A percentile compares a stretch with the other conserved stretches of the same genome.
Evolutionary conservation across 2,888 invertebrate genomes (phyloP).

Genomic region (Heteromyza rotundicornis): DNA sequence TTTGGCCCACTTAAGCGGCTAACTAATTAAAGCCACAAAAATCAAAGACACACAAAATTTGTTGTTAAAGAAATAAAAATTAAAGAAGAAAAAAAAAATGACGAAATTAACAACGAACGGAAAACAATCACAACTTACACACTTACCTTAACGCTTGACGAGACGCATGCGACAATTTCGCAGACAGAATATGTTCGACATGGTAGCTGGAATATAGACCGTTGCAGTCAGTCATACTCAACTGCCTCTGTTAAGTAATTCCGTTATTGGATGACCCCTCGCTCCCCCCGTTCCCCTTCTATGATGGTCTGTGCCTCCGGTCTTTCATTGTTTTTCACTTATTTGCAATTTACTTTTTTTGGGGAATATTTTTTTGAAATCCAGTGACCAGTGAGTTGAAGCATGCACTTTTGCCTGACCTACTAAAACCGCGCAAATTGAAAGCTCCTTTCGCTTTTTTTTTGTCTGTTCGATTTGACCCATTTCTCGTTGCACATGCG

Average conservation of each 20-base stretch:
- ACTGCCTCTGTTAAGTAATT: neutral
- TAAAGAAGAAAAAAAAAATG: neutral
- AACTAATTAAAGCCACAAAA: conserved; percentile 1
- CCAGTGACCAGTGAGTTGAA: too few species aligned
- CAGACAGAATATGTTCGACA: neutral
- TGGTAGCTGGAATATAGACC: neutral
- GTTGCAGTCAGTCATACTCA: neutral
- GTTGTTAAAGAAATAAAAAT: neutral
- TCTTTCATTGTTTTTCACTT: too few species aligned
- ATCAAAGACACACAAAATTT: neutral
- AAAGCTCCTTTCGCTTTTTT: conserved; percentile 19
- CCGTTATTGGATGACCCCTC: neutral
- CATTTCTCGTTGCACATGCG: neutral
- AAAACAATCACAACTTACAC: neutral
- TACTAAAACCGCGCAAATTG: too few species aligned
- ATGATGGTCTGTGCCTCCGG: too few species aligned
- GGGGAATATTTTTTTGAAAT: too few species aligned
- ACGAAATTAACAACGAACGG: neutral
- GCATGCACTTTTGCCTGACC: too few species aligned
- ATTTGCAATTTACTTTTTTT: too few species aligned
- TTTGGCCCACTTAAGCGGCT: neutral
- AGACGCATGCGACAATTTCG: neutral
- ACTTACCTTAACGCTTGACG: neutral
- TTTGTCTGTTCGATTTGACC: too few species aligned
- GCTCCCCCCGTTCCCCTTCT: too few species aligned